Evolutionary conservation across 2,113 vertebrate species (phyloP).

Genomic region (Siphamia tubifer): DNA sequence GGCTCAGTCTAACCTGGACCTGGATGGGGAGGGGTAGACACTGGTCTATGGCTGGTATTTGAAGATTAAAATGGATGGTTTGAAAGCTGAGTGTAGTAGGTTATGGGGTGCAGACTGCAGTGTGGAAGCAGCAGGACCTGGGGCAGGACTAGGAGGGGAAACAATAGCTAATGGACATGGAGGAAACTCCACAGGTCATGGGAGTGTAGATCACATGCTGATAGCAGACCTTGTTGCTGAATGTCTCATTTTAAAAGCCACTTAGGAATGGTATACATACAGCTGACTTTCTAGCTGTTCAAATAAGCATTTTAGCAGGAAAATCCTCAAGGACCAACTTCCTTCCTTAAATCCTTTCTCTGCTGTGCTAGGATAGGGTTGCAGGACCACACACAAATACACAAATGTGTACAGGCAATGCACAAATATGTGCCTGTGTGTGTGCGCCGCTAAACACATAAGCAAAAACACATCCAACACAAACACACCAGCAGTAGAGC

Average conservation of each 20-base stretch:
- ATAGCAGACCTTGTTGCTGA: conserved; percentile 37
- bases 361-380: conserved; percentile 1
- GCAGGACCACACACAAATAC: conserved; percentile 60
- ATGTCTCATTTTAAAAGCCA: conserved; percentile 34
- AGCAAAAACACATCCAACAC: conserved; percentile 12
- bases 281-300: conserved; percentile 9
- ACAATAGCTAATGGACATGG: conserved; percentile 66
- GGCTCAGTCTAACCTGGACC: not conserved
- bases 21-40: not conserved
- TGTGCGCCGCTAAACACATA: not conserved
- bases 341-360: conserved; percentile 18
- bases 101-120: conserved; percentile 27
- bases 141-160: conserved; percentile 33
- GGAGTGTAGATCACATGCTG: conserved; percentile 52
- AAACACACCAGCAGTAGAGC: not conserved
- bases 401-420: not conserved
- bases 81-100: conserved; percentile 8
- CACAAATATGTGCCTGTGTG: conserved; percentile 5
- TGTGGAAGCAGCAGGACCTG: conserved; percentile 45
- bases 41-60: not conserved
- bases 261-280: conserved; percentile 16
- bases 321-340: conserved; percentile 43
- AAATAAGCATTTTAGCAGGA: conserved; percentile 49
- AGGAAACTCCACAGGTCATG: conserved; percentile 58
- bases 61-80: not conserved